Evolutionary conservation across 2,888 invertebrate species (phyloP).

Genomic region (Euspilapteryx auroguttella): DNA sequence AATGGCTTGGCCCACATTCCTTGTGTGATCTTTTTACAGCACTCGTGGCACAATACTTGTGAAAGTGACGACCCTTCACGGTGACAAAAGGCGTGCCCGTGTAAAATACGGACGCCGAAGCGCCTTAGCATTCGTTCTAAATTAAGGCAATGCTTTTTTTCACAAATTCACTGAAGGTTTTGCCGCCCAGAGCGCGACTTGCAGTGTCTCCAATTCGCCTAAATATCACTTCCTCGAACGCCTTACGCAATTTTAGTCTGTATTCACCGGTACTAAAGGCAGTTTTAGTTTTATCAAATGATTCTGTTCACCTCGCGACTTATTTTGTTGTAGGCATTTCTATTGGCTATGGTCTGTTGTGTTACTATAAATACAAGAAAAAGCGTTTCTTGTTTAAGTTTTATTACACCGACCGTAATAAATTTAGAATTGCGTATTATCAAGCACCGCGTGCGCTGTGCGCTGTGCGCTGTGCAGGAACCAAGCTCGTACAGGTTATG

Average conservation of each 20-base stretch:
- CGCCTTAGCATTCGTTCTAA: conserved; percentile 24
- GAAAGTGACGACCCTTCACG: conserved; percentile 35
- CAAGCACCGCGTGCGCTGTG: conserved; percentile 13
- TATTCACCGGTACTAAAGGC: too few relatives aligned
- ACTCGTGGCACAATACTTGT: conserved; percentile 20
- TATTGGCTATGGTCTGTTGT: conserved; percentile 34
- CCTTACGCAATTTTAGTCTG: too few relatives aligned
- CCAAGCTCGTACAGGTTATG: too few relatives aligned
- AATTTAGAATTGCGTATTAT: conserved; percentile 26
- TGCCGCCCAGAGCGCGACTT: conserved; percentile 36
- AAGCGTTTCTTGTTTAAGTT: conserved; percentile 18
- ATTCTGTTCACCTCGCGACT: too few relatives aligned
- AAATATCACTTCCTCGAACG: too few relatives aligned
- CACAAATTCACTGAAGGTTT: conserved; percentile 31
- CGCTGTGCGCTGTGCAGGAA: too few relatives aligned
- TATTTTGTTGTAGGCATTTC: conserved; percentile 29
- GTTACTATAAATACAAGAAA: conserved; percentile 30
- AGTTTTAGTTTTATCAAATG: too few relatives aligned
- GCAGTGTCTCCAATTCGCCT: conserved; percentile 10
- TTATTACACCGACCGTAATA: conserved; percentile 36
- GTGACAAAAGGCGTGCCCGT: conserved; percentile 21
- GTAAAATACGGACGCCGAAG: conserved; percentile 25
- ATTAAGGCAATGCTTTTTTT: conserved; percentile 45
- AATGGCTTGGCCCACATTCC: conserved; percentile 49
- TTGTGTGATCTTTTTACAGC: conserved; percentile 43